A percentile compares a stretch with the other conserved stretches of the same genome.
Conservation (phyloP, 2,113 vertebrate genomes). For the Desmodus rotundus region DNA sequence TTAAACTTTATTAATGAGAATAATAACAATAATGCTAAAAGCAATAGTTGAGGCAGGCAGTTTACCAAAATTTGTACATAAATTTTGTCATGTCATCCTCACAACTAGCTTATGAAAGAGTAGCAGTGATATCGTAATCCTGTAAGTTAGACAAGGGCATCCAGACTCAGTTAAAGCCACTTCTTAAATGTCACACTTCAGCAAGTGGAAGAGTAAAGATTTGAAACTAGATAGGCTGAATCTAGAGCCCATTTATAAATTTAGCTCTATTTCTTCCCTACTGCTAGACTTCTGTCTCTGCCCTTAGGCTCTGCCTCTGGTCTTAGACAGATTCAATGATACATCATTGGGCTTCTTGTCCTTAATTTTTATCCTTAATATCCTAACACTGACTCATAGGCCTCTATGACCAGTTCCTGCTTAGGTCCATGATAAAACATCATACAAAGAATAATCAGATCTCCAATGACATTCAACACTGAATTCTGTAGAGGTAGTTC, state of each 20-base stretch:
- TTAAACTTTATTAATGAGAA: constrained; percentile 9
- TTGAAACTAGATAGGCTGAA: not conserved
- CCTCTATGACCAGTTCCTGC: not conserved
- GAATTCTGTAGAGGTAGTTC: constrained; percentile 16
- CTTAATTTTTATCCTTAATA: not conserved
- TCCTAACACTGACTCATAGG: not conserved
- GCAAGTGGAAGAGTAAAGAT: not conserved
- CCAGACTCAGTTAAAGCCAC: not conserved
- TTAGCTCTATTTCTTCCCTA: not conserved
- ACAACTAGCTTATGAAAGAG: not conserved
- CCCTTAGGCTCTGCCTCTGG: not conserved
- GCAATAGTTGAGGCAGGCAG: not conserved
- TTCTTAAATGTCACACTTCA: not conserved
- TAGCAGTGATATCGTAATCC: not conserved
- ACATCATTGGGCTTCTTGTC: not conserved
- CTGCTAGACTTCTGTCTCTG: not conserved
- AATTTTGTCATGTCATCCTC: constrained; percentile 11
- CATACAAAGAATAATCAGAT: not conserved
- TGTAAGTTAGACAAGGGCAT: not conserved
- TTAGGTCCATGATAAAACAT: constrained; percentile 13
- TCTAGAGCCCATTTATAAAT: not conserved
- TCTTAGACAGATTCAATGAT: not conserved
- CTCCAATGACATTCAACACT: not conserved
- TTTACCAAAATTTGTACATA: not conserved
- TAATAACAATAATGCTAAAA: not conserved